Evolutionary conservation across 2,888 invertebrate genomes (phyloP).

Genomic region (Cenopis cana): DNA sequence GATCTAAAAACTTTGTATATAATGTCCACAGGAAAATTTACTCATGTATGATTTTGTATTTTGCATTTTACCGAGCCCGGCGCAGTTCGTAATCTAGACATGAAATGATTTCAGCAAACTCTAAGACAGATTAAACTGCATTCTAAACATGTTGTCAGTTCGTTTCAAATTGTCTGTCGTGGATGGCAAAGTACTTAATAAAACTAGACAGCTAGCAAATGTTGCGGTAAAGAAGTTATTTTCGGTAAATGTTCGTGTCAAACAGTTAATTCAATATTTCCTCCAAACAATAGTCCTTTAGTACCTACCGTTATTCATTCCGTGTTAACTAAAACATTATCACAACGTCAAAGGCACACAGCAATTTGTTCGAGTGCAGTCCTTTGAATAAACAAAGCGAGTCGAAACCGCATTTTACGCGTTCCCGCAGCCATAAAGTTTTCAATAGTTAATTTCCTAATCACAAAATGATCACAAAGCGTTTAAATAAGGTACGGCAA

Average conservation of each 20-base stretch:
- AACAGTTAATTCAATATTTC: not conserved
- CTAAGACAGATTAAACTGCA: not conserved
- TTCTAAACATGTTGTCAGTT: not conserved
- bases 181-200: not conserved
- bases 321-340: not conserved
- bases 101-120: too few relatives aligned
- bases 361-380: slow-evolving; percentile 19
- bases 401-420: slow-evolving; percentile 11
- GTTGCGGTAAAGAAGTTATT: not conserved
- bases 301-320: not conserved
- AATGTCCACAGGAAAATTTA: too few relatives aligned
- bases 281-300: not conserved
- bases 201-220: not conserved
- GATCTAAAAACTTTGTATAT: too few relatives aligned
- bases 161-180: not conserved
- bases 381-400: not conserved
- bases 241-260: not conserved
- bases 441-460: slow-evolving; percentile 35
- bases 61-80: too few relatives aligned
- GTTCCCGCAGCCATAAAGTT: slow-evolving; percentile 10
- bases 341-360: not conserved
- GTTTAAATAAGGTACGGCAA: slow-evolving; percentile 28
- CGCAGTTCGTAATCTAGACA: too few relatives aligned
- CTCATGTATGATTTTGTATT: too few relatives aligned
- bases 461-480: slow-evolving; percentile 35